Base-by-base conservation (phyloP, 2,888 invertebrate species). In the Orchesellides sinensis region DNA sequence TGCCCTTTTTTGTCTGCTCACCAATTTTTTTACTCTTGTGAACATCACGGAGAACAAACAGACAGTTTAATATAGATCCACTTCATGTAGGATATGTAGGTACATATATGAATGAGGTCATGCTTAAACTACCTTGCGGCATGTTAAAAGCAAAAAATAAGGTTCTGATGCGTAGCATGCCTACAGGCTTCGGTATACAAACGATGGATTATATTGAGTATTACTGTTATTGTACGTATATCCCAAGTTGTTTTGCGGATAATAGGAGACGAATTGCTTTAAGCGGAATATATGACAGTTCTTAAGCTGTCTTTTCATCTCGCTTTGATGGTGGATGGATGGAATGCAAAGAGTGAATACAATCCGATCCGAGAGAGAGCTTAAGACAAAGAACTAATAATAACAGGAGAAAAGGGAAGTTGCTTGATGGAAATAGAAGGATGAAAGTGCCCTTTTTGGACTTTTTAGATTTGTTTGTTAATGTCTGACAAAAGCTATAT, bases 11-110 rank as follows among this genome's bases (percentile, higher is more conserved):
- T 66, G 59, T 29, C 63, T 21, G 27, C 40, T 52, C 14, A 12
- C 1, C 21, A 29, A 47, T 56, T 59, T 66, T 66, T 35, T 21
- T 29, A 56, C 54, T 63, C 47, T 14, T 23, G 12, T 3, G 23
- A 56, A 25, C 59, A 73, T 59, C 81, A 81, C 73, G 74, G 49
- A 81, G 59, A 74, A 40, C 59, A 73, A 81, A 73, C 78, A 78
- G 17, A 35, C 59, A 61, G 29, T 40, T 68, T 35, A 78, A 56
- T 68, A 68, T 40, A 49, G 21, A 23, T 21, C 21, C 5, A 35
- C 35, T 61, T 17, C 12, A 25, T 56, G 56, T 6, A n/a, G 4
- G 14, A 6, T 27, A 12, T 56, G 56, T 6, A 10, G 10, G 21
- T 21, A n/a, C n/a, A n/a, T n/a, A 8, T 35, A 35, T 35, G 35